These are phyloP conservation scores for Elegia similella DNA, from an alignment of 2,888 invertebrate species.

Conservation along the genomic window DNA sequence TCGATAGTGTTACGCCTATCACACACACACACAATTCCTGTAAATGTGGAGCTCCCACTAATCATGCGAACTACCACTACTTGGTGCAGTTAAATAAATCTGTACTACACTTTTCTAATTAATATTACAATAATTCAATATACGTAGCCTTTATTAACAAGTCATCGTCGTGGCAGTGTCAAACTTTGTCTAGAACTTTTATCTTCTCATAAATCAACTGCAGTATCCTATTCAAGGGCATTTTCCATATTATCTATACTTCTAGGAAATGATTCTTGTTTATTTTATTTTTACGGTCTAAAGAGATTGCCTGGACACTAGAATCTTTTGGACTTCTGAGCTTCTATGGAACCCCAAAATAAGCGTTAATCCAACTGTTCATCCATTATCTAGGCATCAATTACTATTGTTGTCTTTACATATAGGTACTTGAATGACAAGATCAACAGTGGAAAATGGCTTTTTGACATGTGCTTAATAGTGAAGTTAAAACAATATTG, in stretches of 20 bases:
- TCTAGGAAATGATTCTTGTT: not conserved
- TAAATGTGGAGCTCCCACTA: slow-evolving; percentile 19
- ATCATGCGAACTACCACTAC: not conserved
- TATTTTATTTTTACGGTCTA: not conserved
- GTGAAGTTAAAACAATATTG: slow-evolving; percentile 37
- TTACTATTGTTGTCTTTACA: too few species aligned
- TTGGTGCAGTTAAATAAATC: slow-evolving; percentile 13
- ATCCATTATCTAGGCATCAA: too few species aligned
- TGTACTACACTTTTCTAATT: slow-evolving; percentile 11
- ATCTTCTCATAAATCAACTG: slow-evolving; percentile 3
- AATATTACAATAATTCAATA: not conserved
- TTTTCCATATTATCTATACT: not conserved
- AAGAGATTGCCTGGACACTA: slow-evolving; percentile 36
- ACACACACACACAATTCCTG: slow-evolving; percentile 19
- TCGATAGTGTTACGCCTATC: slow-evolving; percentile 6
- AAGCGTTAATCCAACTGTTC: slow-evolving; percentile 24
- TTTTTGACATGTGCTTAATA: too few species aligned
- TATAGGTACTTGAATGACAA: too few species aligned
- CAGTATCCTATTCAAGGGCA: not conserved
- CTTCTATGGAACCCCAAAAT: slow-evolving; percentile 26
- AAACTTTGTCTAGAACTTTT: not conserved
- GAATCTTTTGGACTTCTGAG: too few species aligned
- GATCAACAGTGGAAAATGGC: too few species aligned
- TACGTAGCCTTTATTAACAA: not conserved
- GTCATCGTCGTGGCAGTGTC: slow-evolving; percentile 4